phyloP scores from a whole-genome alignment of 2,797 vertebrate genomes.

The Parambassis ranga region DNA sequence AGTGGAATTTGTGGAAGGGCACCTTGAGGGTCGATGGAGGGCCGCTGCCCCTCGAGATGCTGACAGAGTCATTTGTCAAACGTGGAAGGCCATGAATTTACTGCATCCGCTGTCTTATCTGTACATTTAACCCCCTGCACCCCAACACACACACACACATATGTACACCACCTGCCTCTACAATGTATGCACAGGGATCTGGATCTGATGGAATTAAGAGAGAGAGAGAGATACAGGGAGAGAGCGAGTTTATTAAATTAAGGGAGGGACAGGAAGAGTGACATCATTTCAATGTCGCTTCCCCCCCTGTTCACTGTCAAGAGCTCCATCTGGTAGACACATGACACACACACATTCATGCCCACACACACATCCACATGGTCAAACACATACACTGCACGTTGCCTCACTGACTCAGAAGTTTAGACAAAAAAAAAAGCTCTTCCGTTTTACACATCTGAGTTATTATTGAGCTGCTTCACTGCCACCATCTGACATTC shows the following conservation, averaged over 20 bases:
- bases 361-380: neutral
- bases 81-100: constrained; percentile 62
- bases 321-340: constrained; percentile 62
- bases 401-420: constrained; percentile 32
- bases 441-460: constrained; percentile 38
- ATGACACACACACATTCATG: constrained; percentile 22
- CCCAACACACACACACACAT: constrained; percentile 11
- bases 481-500: constrained; percentile 35
- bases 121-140: constrained; percentile 61
- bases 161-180: constrained; percentile 18
- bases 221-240: constrained; percentile 18
- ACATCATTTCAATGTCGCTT: constrained; percentile 68
- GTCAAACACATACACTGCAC: constrained; percentile 10
- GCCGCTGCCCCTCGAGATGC: constrained; percentile 53
- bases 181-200: neutral
- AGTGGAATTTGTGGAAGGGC: constrained; percentile 61
- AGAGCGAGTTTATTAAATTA: constrained; percentile 69
- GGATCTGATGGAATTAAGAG: constrained; percentile 41
- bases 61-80: constrained; percentile 82
- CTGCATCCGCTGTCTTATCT: constrained; percentile 46
- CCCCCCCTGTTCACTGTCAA: constrained; percentile 45
- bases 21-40: constrained; percentile 71
- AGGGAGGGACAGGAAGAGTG: constrained; percentile 65
- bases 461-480: constrained; percentile 42
- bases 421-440: constrained; percentile 6